Evolutionary conservation across 2,888 invertebrate species (phyloP).

Genomic region (Philopedon plagiatum): DNA sequence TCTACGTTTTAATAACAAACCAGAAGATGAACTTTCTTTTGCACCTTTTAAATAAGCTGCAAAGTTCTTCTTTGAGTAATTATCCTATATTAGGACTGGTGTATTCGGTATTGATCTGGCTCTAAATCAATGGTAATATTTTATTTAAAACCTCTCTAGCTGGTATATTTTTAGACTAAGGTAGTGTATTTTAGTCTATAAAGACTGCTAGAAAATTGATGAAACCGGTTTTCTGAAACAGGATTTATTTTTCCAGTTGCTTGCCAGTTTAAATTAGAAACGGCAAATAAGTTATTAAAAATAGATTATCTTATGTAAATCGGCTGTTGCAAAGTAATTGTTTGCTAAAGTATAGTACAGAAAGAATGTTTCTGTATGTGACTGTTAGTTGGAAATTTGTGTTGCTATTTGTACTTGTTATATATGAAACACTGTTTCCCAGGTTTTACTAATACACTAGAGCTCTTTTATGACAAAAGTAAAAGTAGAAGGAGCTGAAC

Average conservation of each 20-base stretch:
- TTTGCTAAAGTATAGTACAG: conserved; percentile 15
- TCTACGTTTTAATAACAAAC: too few relatives aligned
- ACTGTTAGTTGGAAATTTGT: conserved; percentile 33
- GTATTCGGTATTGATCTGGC: not conserved
- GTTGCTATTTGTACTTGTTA: conserved; percentile 15
- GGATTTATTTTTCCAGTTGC: conserved; percentile 16
- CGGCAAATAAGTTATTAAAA: not conserved
- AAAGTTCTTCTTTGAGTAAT: not conserved
- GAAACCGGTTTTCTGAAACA: conserved; percentile 12
- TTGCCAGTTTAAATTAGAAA: conserved; percentile 11
- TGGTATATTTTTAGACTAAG: conserved; percentile 17
- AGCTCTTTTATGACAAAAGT: too few relatives aligned
- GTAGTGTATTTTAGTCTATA: conserved; percentile 24
- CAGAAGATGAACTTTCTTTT: not conserved
- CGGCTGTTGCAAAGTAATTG: conserved; percentile 20
- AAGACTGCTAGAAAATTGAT: conserved; percentile 21
- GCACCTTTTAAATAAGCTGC: not conserved
- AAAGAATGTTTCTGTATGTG: conserved; percentile 36
- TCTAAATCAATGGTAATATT: conserved; percentile 23
- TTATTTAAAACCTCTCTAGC: conserved; percentile 22
- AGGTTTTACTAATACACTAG: too few relatives aligned
- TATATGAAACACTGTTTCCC: too few relatives aligned
- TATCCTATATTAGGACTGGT: not conserved
- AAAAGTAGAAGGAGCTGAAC: too few relatives aligned
- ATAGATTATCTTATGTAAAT: not conserved